Evolutionary conservation across 1,140 invertebrate genomes (phyloP).

Genomic region (Nymphalis io): DNA sequence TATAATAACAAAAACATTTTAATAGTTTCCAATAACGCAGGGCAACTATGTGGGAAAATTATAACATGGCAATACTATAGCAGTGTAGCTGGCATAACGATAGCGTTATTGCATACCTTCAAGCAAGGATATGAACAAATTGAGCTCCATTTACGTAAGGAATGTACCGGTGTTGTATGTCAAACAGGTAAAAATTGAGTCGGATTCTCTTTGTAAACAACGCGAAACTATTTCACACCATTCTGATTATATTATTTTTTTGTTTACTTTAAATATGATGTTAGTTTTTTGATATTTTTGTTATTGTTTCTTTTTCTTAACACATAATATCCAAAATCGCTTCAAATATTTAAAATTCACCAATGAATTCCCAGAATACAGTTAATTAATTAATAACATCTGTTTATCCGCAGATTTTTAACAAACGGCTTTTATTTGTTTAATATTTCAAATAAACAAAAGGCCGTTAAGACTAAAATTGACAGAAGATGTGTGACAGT

Average conservation of each 20-base stretch:
- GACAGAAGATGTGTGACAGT: too few species aligned
- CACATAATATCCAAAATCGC: too few species aligned
- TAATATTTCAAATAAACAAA: too few species aligned
- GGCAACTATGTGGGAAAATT: constrained; percentile 58
- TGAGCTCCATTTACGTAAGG: constrained; percentile 21
- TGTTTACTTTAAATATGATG: neutral
- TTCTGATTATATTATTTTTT: neutral
- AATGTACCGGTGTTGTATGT: constrained; percentile 2
- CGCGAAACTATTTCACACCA: neutral
- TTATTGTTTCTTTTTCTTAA: neutral
- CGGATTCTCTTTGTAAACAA: neutral
- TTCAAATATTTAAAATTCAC: too few species aligned
- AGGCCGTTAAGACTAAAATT: too few species aligned
- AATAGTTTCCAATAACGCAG: constrained; percentile 13
- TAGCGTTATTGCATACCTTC: constrained; percentile 50
- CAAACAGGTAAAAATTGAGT: constrained; percentile 11
- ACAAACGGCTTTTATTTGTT: too few species aligned
- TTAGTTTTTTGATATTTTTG: neutral
- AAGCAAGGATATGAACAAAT: constrained; percentile 22
- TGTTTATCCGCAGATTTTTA: too few species aligned
- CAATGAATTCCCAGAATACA: too few species aligned
- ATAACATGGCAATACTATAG: constrained; percentile 37
- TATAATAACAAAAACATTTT: constrained; percentile 14
- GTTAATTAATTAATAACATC: too few species aligned
- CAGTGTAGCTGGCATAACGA: constrained; percentile 38